phyloP scores from a whole-genome alignment of 1,140 invertebrate genomes.

The Pogonognathellus flavescens region DNA sequence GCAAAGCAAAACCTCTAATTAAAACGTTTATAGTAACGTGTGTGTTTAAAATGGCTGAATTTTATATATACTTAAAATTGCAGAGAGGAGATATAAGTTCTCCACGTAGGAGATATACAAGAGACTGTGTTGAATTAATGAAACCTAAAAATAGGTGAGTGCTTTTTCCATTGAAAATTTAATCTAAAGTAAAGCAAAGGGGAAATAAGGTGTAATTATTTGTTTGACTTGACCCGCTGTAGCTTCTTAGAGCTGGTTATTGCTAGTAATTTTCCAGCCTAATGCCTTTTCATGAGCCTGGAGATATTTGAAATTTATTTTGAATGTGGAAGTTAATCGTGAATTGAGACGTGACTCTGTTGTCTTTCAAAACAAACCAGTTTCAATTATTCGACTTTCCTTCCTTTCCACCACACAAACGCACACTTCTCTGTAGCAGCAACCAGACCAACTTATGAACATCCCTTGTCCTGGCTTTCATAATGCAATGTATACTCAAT shows the following conservation, averaged over 20 bases:
- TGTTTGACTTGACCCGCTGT: constrained; percentile 54
- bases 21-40: too few relatives aligned
- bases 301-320: constrained; percentile 62
- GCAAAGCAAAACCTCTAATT: too few relatives aligned
- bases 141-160: too few relatives aligned
- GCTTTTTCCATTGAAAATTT: background rate
- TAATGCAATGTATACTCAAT: background rate
- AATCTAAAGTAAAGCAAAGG: constrained; percentile 31
- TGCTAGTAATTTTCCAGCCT: constrained; percentile 52
- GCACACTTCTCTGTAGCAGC: background rate
- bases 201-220: constrained; percentile 46
- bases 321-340: constrained; percentile 59
- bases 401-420: constrained; percentile 20
- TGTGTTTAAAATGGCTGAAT: too few relatives aligned
- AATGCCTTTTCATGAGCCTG: constrained; percentile 56
- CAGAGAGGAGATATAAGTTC: too few relatives aligned
- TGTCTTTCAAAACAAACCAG: constrained; percentile 64
- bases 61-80: too few relatives aligned
- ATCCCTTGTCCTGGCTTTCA: background rate
- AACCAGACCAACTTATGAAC: background rate
- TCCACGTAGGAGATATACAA: too few relatives aligned
- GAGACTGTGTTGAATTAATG: too few relatives aligned
- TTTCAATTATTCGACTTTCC: constrained; percentile 59
- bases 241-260: constrained; percentile 24
- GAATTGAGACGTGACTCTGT: constrained; percentile 61